Conservation (phyloP, 1,140 invertebrate species). For the Platorchestia sp. region DNA sequence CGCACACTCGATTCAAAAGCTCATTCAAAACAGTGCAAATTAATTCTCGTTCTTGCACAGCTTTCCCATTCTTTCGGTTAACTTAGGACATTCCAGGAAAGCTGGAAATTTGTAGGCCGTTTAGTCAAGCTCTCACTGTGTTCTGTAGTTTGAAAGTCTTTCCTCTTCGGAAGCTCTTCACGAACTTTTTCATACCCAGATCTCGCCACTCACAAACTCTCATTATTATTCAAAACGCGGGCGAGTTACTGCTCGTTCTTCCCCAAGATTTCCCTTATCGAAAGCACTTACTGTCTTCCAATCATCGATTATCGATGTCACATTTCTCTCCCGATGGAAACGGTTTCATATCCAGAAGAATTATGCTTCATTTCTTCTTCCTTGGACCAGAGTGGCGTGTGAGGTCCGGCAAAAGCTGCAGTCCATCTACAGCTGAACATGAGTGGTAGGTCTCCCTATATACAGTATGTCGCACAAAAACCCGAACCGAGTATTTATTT, state of each 20-base stretch:
- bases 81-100: neutral
- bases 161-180: neutral
- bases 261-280: neutral
- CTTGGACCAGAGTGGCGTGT: neutral
- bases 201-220: neutral
- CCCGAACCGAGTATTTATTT: too few species aligned
- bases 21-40: neutral
- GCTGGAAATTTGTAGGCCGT: neutral
- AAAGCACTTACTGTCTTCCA: neutral
- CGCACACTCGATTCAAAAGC: neutral
- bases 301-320: slow-evolving; percentile 8
- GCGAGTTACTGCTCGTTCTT: neutral
- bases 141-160: neutral
- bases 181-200: neutral
- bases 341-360: neutral
- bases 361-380: neutral
- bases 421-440: too few species aligned
- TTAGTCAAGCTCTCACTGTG: neutral
- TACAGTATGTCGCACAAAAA: too few species aligned
- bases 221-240: slow-evolving; percentile 1
- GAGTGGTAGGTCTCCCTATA: too few species aligned
- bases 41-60: neutral
- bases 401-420: neutral
- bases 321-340: neutral
- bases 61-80: neutral